Base-by-base conservation (phyloP, 2,888 invertebrate genomes). In the Dicycla oo region DNA sequence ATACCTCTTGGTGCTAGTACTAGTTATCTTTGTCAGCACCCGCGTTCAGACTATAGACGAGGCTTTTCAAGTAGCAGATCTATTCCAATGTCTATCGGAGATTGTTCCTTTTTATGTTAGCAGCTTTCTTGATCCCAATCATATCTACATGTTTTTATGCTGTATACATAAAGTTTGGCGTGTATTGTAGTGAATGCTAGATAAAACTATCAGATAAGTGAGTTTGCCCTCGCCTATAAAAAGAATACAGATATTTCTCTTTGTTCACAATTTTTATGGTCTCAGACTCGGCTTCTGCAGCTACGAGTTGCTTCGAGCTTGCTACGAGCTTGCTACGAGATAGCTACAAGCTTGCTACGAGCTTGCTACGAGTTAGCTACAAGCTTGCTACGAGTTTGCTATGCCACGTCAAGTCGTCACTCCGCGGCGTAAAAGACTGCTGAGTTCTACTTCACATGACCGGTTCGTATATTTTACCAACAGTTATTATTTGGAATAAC, bases 141-240 rank as follows among this genome's bases (percentile, higher is more conserved):
- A 74, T 74, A 74, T 74, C 73, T 60, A 73, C 80, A 74, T 74
- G 61, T 74, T 80, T 80, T 80, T 74, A 74, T 80, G 47, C 47
- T 40, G 45, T 60, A 43, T 40, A 54, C 60, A 80, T 80, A 74
- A 80, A 60, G 61, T 80, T 80, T 80, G 45, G 26, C 53, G 40
- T 26, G 18, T 80, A 47, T 74, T 73, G 60, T 73, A 53, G 80
- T 79, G 30, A 58, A 80, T 60, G 51, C 51, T 51, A 79, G 51
- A 74, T 60, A 80, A 45, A 73, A 74, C 74, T 73, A 73, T 80
- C 74, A 60, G 34, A 80, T 80, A 53, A 74, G 73, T 53, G 51
- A 47, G 45, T 60, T 74, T 58, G 30, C 0, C 45, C 30, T 45
- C 13, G 38, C 7, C 73, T 47, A 73, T 79, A 73, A 58, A 58